Percentiles rank a stretch among this genome's conserved stretches.
phyloP scores from a whole-genome alignment of 2,888 invertebrate species.

The Andrena chrysosceles region DNA sequence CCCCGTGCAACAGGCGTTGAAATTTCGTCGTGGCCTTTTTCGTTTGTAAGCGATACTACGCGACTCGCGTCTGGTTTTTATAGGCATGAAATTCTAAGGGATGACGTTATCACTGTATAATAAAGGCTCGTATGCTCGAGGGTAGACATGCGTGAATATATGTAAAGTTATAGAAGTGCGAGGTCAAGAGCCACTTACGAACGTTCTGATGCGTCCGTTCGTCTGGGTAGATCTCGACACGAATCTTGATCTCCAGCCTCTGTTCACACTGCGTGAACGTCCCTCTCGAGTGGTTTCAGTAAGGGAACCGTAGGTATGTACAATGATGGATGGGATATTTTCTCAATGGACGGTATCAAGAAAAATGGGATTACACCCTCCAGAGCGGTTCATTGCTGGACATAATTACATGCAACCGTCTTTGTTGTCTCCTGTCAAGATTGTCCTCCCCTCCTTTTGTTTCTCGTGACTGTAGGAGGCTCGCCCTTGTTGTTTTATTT shows the following conservation, averaged over 20 bases:
- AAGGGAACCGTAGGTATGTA: constrained; percentile 37
- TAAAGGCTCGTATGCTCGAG: constrained; percentile 43
- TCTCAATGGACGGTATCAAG: constrained; percentile 39
- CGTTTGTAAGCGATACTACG: constrained; percentile 1
- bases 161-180: constrained; percentile 62
- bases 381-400: constrained; percentile 54
- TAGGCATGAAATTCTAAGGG: constrained; percentile 35
- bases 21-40: constrained; percentile 15
- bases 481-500: neutral
- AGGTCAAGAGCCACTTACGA: constrained; percentile 74
- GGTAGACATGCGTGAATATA: constrained; percentile 39
- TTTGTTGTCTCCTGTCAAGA: neutral
- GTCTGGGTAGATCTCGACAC: constrained; percentile 62
- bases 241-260: constrained; percentile 69
- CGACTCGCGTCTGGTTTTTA: constrained; percentile 42
- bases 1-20: neutral
- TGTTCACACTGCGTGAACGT: constrained; percentile 67
- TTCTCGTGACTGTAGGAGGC: neutral
- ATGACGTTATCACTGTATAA: constrained; percentile 50
- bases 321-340: constrained; percentile 64
- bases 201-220: constrained; percentile 56
- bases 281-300: constrained; percentile 49
- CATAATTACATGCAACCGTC: constrained; percentile 60
- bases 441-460: neutral
- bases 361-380: constrained; percentile 58